Conservation (phyloP, 2,797 vertebrate genomes). For the Chelonia mydas region DNA sequence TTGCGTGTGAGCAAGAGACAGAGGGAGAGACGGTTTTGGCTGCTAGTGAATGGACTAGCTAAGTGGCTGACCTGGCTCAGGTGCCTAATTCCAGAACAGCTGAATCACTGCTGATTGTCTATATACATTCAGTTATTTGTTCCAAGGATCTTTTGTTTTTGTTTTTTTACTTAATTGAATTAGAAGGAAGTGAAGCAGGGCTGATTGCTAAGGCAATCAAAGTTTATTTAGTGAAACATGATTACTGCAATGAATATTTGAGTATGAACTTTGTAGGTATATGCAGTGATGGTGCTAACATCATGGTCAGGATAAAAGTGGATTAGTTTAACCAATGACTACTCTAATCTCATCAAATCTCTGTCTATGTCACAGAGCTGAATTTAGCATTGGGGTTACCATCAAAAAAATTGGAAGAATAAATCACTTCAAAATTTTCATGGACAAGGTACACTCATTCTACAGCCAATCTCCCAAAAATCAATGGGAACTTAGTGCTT, state of each 20-base stretch:
- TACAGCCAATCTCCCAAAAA: neutral
- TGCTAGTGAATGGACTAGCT: neutral
- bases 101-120: neutral
- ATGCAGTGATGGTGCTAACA: neutral
- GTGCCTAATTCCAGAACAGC: neutral
- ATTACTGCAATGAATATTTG: neutral
- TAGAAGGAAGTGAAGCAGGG: neutral
- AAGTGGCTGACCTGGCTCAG: neutral
- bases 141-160: neutral
- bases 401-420: neutral
- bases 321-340: neutral
- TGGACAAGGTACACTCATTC: neutral
- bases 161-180: neutral
- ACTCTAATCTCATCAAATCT: neutral
- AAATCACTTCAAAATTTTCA: neutral
- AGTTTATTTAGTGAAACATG: neutral
- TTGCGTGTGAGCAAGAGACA: neutral
- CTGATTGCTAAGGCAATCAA: neutral
- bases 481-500: neutral
- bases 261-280: neutral
- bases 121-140: neutral
- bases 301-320: neutral
- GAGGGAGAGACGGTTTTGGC: neutral
- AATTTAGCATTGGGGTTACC: neutral
- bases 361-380: neutral